Base-by-base conservation (phyloP, 2,888 invertebrate species). In the Lasioglossum morio region DNA sequence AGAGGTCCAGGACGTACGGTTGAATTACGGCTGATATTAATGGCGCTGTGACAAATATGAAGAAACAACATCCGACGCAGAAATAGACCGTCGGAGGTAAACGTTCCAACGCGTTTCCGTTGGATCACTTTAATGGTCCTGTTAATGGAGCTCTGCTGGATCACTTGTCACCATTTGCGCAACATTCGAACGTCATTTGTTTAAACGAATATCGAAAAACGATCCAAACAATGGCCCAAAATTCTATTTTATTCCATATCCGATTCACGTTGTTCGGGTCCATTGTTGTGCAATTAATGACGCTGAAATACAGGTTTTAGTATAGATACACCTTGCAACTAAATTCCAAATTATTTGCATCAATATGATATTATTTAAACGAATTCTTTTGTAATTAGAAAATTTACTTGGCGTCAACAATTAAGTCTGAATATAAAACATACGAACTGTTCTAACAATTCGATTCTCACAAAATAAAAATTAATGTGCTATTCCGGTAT, bases 1-100 rank as follows among this genome's bases (percentile, higher is more conserved):
- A 76, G 79, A 23, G 74, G 80, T 74, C 83, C 87, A 85, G 91
- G 87, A 91, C 87, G 90, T 85, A 81, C 85, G 91, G 87, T 88
- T 89, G 89, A 92, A 92, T 92, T 93, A 91, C 88, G 90, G 86
- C 10, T 83, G 85, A 89, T 92, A 92, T 93, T 93, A 93, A 93
- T 92, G 91, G 89, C 84, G 81, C 90, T 77, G 87, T 82, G 91
- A 92, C 90, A 91, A 92, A 93, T 93, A 90, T 91, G 89, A 91
- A 91, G 88, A 89, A 89, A 88, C 87, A 89, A 87, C 84, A 82
- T 84, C 78, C 82, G 75, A 78, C 72, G 43, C 82, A 85, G 88
- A 85, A 88, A 88, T 89, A 88, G 87, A 88, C 72, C 70, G 70
- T 70, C 72, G 77, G 78, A 82, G 82, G 87, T 88, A 85, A 88